These are phyloP conservation scores for Epinephelus moara DNA, from an alignment of 2,113 vertebrate species.

Conservation along the genomic window DNA sequence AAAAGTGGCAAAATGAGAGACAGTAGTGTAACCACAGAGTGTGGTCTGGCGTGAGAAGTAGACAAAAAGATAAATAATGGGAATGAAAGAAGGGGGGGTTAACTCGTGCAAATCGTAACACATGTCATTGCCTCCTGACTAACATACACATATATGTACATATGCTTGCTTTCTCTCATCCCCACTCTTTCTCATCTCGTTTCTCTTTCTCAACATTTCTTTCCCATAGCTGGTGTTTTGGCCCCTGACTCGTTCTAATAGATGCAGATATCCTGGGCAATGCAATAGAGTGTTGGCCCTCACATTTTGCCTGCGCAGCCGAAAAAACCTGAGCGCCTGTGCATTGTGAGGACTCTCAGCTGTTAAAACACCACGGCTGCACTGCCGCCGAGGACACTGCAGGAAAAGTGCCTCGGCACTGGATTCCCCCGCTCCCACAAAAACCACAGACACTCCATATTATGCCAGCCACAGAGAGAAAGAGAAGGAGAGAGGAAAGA, in stretches of 20 bases:
- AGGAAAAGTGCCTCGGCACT: constrained; percentile 83
- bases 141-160: constrained; percentile 32
- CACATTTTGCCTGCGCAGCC: constrained; percentile 80
- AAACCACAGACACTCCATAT: constrained; percentile 85
- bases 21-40: constrained; percentile 63
- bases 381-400: constrained; percentile 81
- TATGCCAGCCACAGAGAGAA: constrained; percentile 79
- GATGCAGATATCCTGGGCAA: constrained; percentile 71
- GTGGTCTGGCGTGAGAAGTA: constrained; percentile 72
- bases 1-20: constrained; percentile 54
- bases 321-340: constrained; percentile 81
- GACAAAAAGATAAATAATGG: constrained; percentile 76
- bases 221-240: constrained; percentile 48
- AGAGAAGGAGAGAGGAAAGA: constrained; percentile 72
- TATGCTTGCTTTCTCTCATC: constrained; percentile 39
- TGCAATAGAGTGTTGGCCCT: constrained; percentile 65
- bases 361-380: constrained; percentile 86
- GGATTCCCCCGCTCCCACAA: constrained; percentile 86
- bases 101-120: constrained; percentile 61
- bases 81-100: constrained; percentile 51
- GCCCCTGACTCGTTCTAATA: constrained; percentile 62
- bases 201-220: constrained; percentile 32
- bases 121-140: constrained; percentile 53
- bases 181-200: too few species aligned
- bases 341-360: constrained; percentile 88